These are phyloP conservation scores for Zhengitettix transpicula DNA, from an alignment of 2,888 invertebrate genomes.

Conservation along the genomic window DNA sequence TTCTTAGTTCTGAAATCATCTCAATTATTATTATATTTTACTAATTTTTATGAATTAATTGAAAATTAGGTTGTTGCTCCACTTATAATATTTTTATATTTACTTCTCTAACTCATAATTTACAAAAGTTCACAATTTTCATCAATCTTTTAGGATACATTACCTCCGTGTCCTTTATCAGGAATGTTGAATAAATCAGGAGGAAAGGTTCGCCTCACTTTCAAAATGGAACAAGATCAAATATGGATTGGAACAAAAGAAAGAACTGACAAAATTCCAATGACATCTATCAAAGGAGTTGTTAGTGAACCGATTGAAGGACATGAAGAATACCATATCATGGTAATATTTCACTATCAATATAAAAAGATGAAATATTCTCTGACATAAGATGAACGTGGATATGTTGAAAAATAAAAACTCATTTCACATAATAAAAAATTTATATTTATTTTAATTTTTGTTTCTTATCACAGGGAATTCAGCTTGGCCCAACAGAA, in stretches of 20 bases:
- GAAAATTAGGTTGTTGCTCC: no score
- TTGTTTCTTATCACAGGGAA: conserved; percentile 37
- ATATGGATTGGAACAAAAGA: conserved; percentile 88
- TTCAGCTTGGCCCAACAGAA: conserved; percentile 81
- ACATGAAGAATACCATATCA: conserved; percentile 78
- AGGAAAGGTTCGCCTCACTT: conserved; percentile 77
- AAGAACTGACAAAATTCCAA: conserved; percentile 77
- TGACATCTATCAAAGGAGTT: conserved; percentile 75
- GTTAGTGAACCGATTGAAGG: conserved; percentile 69
- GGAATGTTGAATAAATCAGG: conserved; percentile 85
- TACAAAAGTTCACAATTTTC: no score
- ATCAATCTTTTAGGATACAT: conserved; percentile 41
- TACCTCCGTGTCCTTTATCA: conserved; percentile 65
- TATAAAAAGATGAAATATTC: no score
- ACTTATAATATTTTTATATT: no score
- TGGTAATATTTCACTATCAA: conserved; percentile 38
- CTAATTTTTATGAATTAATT: no score
- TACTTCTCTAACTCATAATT: no score
- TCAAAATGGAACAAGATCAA: conserved; percentile 79
- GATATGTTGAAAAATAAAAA: neutral
- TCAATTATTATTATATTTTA: no score
- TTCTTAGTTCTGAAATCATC: no score
- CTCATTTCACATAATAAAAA: neutral
- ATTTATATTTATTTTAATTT: neutral
- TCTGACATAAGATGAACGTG: no score